Evolutionary conservation across 2,113 vertebrate species (phyloP), one percentile per base, ranked within the genome.

Genomic region (Scatophagus argus): DNA sequence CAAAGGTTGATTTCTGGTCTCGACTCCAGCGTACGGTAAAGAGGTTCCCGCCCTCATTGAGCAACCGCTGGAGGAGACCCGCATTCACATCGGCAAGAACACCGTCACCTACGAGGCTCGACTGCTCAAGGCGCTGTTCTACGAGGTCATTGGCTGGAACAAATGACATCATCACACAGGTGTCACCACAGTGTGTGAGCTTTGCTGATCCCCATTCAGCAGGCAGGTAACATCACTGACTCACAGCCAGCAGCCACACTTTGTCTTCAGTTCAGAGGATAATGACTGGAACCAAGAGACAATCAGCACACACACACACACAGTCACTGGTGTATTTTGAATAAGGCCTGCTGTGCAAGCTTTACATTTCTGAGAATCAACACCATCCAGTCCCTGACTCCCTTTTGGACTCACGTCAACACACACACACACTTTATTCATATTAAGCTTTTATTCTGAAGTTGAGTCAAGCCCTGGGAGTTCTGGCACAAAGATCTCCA

Each of bases 31-130:
- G 54, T 95, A 96, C 58, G 97, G 97, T 16, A 95, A 92, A 84
- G 95, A 96, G 46, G 95, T 97, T 55, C 95, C 96, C 2, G 96
- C 97, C 60, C 84, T 98, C 75, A 97, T 99, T 60, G 97, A 98
- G 81, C 96, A 97, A 71, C 97, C 97, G 0, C 93, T 99, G 79
- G 96, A 99, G 85, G 96, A 99, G 84, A 94, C 91, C n/a, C 96
- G 85, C 71, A 86, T 95, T 58, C 96, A 97, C 84, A 95, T 84
- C 52, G 98, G 98, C 6, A 98, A 96, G 86, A 99, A 99, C 79
- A 99, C 97, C 0, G 96, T 99, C 76, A 98, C 97, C 0, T 99
- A 97, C 1, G 97, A 99, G 89, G 96, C 97, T 2, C 95, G 97
- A 46, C 94, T 96, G 47, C 83, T 99, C 79, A 98, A 96, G 91